Base-by-base conservation (phyloP, 2,113 vertebrate species). In the Trichomycterus rosablanca region DNA sequence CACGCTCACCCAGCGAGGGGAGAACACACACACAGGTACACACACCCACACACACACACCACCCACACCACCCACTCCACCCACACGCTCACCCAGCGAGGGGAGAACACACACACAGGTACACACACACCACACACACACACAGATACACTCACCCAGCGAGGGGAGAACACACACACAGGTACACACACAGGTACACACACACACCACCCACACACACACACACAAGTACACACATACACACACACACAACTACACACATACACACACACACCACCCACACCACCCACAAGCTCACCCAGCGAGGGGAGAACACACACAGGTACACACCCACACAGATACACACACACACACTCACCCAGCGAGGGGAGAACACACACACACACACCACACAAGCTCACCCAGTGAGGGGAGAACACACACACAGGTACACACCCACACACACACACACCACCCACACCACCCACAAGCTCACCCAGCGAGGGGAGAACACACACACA, bases 131-230 rank as follows among this genome's bases (percentile, higher is more conserved):
- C n/a, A n/a, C n/a, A n/a, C n/a, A n/a, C n/a, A n/a, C 44, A 83
- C 83, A 51, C 86, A 73, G 58, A 95, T 93, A 63, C 83, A 85
- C 22, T 96, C 94, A 1, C 93, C 94, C 9, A 95, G n/a, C n/a
- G n/a, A n/a, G n/a, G n/a, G n/a, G n/a, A n/a, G n/a, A n/a, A 59
- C n/a, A 37, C 26, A 7, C 23, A 32, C 3, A 18, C 8, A 32
- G 7, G 18, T 9, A 30, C 26, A n/a, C n/a, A n/a, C n/a, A n/a
- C n/a, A n/a, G n/a, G n/a, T n/a, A n/a, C n/a, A n/a, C n/a, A 65
- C 32, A 49, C 52, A 45, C 2, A 30, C n/a, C n/a, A n/a, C n/a
- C n/a, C 12, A 42, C 48, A 42, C 22, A 59, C n/a, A 37, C 26
- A 7, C 23, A 32, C 3, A 18, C 8, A 32, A 3, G 18, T 9